Conservation (phyloP, 2,888 invertebrate genomes). For the Bombyx huttoni region DNA sequence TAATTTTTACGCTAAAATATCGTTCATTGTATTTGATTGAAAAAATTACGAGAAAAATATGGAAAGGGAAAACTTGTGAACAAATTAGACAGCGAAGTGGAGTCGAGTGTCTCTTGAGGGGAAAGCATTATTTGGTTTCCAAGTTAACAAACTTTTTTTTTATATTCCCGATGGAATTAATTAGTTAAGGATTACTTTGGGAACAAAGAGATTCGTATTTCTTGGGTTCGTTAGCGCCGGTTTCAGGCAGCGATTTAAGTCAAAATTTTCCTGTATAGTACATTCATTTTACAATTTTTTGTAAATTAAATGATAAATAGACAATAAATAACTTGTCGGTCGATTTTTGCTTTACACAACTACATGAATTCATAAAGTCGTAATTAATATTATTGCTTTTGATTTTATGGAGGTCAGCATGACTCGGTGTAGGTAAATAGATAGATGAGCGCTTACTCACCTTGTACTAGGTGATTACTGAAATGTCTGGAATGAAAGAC, state of each 20-base stretch:
- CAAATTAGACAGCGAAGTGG: conserved; percentile 38
- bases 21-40: conserved; percentile 35
- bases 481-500: too few relatives aligned
- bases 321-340: too few relatives aligned
- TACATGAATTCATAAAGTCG: too few relatives aligned
- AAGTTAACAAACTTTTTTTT: conserved; percentile 36
- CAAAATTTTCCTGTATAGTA: conserved; percentile 10
- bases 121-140: conserved; percentile 33
- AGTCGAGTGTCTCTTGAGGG: conserved; percentile 25
- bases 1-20: conserved; percentile 3
- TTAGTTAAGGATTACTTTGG: conserved; percentile 41
- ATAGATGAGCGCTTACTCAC: too few relatives aligned
- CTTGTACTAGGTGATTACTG: too few relatives aligned
- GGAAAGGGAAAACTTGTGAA: conserved; percentile 39
- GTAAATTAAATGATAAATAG: not conserved
- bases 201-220: conserved; percentile 33
- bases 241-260: not conserved
- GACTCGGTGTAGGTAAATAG: too few relatives aligned
- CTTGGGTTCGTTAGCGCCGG: conserved; percentile 25
- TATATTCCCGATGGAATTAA: conserved; percentile 38
- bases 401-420: too few relatives aligned
- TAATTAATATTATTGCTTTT: too few relatives aligned
- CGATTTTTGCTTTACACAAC: too few relatives aligned
- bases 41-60: conserved; percentile 35
- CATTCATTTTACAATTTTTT: not conserved